phyloP scores from a whole-genome alignment of 2,888 invertebrate species.

The Beris chalybata region DNA sequence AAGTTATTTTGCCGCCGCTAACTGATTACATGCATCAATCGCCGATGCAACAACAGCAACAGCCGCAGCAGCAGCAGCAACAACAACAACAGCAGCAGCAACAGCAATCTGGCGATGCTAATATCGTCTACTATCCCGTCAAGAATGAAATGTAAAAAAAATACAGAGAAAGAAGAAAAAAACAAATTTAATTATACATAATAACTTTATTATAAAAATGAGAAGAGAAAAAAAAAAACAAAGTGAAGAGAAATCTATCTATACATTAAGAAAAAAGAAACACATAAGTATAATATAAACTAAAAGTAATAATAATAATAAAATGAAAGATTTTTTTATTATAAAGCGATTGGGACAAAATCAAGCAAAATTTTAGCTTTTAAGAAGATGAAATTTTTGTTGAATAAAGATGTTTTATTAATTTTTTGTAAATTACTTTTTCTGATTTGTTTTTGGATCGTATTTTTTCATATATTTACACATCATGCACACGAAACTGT shows the following conservation, averaged over 20 bases:
- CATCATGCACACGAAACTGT: no score
- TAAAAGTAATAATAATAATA: conserved; percentile 15
- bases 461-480: no score
- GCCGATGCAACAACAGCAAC: conserved; percentile 37
- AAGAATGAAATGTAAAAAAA: conserved; percentile 45
- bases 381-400: conserved; percentile 37
- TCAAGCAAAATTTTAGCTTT: conserved; percentile 26
- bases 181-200: conserved; percentile 22
- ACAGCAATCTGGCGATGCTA: conserved; percentile 45
- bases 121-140: conserved; percentile 54
- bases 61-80: not conserved
- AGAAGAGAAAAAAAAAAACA: conserved; percentile 3
- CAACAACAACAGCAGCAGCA: conserved; percentile 31
- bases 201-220: conserved; percentile 14
- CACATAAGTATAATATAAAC: conserved; percentile 13
- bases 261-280: conserved; percentile 19
- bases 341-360: conserved; percentile 34
- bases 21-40: conserved; percentile 53
- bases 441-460: not conserved
- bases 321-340: conserved; percentile 26
- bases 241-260: conserved; percentile 19
- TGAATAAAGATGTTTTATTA: conserved; percentile 39
- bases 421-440: conserved; percentile 36
- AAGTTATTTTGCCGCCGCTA: conserved; percentile 49
- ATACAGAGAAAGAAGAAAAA: not conserved